phyloP scores from a whole-genome alignment of 2,888 invertebrate genomes.

The Charanyca ferruginea region DNA sequence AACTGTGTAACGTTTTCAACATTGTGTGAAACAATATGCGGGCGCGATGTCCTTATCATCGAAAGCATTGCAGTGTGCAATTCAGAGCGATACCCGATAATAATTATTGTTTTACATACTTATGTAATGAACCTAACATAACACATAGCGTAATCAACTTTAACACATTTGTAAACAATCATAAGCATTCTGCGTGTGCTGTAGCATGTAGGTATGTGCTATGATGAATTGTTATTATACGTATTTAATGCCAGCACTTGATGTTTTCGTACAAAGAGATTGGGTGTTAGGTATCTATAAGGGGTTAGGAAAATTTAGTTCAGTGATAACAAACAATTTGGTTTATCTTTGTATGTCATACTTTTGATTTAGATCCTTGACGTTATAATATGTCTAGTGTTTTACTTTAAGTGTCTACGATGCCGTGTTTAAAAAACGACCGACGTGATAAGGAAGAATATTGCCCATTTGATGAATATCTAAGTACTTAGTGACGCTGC shows the following conservation, averaged over 20 bases:
- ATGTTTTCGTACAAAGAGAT: neutral
- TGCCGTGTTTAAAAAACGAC: conserved; percentile 3
- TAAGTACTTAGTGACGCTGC: conserved; percentile 14
- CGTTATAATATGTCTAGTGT: neutral
- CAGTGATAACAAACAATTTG: conserved; percentile 6
- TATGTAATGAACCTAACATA: conserved; percentile 73
- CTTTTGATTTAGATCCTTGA: conserved; percentile 2
- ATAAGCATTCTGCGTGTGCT: conserved; percentile 26
- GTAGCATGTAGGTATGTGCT: too few relatives aligned
- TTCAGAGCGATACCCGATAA: conserved; percentile 76
- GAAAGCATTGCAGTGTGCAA: conserved; percentile 71
- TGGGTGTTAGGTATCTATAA: too few relatives aligned
- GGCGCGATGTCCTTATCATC: conserved; percentile 74
- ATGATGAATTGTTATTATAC: conserved; percentile 20
- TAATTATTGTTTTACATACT: conserved; percentile 77
- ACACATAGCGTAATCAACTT: conserved; percentile 62
- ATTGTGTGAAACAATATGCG: conserved; percentile 70
- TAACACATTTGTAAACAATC: conserved; percentile 48
- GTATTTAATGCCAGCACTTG: neutral
- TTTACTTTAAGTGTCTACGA: conserved; percentile 5
- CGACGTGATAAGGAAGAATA: conserved; percentile 29
- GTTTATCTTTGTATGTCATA: conserved; percentile 17
- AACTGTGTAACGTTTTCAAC: conserved; percentile 57
- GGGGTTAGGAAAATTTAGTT: neutral
- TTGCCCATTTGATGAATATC: conserved; percentile 51